Evolutionary conservation across 1,140 invertebrate genomes (phyloP), one percentile per base, ranked within the genome.

Genomic region (Uloborus diversus): DNA sequence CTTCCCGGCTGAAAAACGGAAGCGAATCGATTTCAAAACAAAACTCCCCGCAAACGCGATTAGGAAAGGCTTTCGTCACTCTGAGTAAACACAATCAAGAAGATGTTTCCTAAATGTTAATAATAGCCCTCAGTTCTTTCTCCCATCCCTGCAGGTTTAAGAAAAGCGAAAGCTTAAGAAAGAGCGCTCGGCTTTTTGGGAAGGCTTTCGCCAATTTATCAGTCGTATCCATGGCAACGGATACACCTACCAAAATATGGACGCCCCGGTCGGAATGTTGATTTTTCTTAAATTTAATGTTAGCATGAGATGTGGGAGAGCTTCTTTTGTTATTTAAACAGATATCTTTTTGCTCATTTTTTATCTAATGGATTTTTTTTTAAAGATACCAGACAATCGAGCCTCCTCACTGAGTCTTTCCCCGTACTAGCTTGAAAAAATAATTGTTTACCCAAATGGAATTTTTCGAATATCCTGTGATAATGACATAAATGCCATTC

Each of bases 31-130:
- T 14, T 53, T 9, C 20, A 53, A 53, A n/a, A 53, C 49, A 53
- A 53, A 53, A 14, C 13, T 20, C n/a, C 49, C 49, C 13, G 20
- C 49, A 53, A 53, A 53, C 20, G 49, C 17, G 20, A 53, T 53
- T 53, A 53, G 49, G 13, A 7, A n/a, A 20, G 20, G 49, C 13
- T 53, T 53, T 53, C 49, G 13, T 53, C 49, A 20, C n/a, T 53
- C 20, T 53, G 49, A n/a, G 49, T 53, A 53, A 53, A 53, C 49
- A 53, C 49, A 53, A 53, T 53, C 49, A 53, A 53, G 49, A 53
- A 53, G 49, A 53, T 53, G 49, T 53, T 53, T 53, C 20, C 4
- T 20, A 53, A 53, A 53, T 53, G 49, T 53, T 53, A 53, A 14
- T 53, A 53, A 53, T 53, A 53, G 49, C 49, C 49, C 13, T 14